Base-by-base conservation (phyloP, 2,888 invertebrate species). In the Dusona sp. region DNA sequence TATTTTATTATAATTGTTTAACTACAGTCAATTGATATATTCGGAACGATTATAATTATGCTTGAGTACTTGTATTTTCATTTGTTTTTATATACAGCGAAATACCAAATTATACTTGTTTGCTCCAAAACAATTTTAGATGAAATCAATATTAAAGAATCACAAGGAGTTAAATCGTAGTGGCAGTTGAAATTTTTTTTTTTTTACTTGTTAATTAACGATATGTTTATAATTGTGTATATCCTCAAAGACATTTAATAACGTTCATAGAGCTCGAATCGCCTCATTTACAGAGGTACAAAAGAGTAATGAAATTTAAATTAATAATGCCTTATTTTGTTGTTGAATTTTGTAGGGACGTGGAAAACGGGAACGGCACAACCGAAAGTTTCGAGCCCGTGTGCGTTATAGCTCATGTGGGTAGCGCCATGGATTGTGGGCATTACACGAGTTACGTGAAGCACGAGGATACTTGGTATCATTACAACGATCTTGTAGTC, bases 371-470 rank as follows among this genome's bases (percentile, higher is more conserved):
- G 0, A 78, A 80, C 61, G 33, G 29, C 13, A 36, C 3, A n/a
- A 36, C 77, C 51, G 86, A 87, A 68, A 83, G 29, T 73, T 93
- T 92, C 65, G 90, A 92, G 74, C 92, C 92, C 3, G 88, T 92
- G 19, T 89, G 91, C 81, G 90, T 92, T 54, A 92, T 93, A 80
- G 91, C 92, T 8, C 93, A 93, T 45, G 92, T 92, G 33, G 92
- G 93, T 29, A 90, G 89, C 57, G 91, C 90, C n/a, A 91, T 92
- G 89, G 92, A 93, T 48, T 93, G 92, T 85, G 93, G 93, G 19
- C 93, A 93, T 83, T 93, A 93, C 72, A 92, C 92, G 65, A 92
- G 92, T 78, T 93, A 92, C 83, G 91, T 92, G 16, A 91, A 90
- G 65, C 92, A 92, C 74, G 88, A 90, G 4, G 89, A 91, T 33